Evolutionary conservation across 2,797 vertebrate species (phyloP).

Genomic region (Notolepis coatsorum): DNA sequence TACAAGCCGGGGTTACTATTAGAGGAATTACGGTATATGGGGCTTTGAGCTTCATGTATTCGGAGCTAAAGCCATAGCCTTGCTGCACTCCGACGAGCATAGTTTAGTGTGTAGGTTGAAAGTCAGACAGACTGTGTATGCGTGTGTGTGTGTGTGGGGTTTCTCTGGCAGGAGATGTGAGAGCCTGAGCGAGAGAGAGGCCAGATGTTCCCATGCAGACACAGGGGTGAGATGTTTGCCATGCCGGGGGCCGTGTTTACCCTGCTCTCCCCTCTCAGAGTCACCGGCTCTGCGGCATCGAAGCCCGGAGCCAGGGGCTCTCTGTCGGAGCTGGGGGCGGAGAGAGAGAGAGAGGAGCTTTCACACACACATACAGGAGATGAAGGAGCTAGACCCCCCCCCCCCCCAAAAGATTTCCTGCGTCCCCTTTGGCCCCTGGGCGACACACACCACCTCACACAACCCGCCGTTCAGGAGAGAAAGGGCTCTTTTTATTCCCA

Average conservation of each 20-base stretch:
- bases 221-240: constrained; percentile 79
- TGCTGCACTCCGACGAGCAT: constrained; percentile 31
- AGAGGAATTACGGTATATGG: too few relatives aligned
- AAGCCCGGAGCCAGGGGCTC: constrained; percentile 28
- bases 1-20: too few relatives aligned
- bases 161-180: constrained; percentile 13
- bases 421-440: constrained; percentile 43
- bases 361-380: constrained; percentile 45
- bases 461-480: constrained; percentile 35
- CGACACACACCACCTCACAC: constrained; percentile 52
- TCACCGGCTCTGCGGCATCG: constrained; percentile 45
- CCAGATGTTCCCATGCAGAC: constrained; percentile 78
- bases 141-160: constrained; percentile 6
- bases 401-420: constrained; percentile 58
- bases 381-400: constrained; percentile 50
- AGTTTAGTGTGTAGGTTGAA: constrained; percentile 47
- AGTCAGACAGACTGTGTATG: constrained; percentile 33
- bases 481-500: constrained; percentile 51
- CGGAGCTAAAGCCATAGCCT: constrained; percentile 29
- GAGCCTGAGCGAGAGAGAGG: constrained; percentile 60
- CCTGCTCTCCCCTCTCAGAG: constrained; percentile 52
- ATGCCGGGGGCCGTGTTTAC: constrained; percentile 66
- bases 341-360: constrained; percentile 11
- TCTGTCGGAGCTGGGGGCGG: constrained; percentile 45
- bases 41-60: constrained; percentile 15